These are phyloP conservation scores for Boleophthalmus pectinirostris DNA, from an alignment of 2,113 vertebrate genomes.

Conservation along the genomic window DNA sequence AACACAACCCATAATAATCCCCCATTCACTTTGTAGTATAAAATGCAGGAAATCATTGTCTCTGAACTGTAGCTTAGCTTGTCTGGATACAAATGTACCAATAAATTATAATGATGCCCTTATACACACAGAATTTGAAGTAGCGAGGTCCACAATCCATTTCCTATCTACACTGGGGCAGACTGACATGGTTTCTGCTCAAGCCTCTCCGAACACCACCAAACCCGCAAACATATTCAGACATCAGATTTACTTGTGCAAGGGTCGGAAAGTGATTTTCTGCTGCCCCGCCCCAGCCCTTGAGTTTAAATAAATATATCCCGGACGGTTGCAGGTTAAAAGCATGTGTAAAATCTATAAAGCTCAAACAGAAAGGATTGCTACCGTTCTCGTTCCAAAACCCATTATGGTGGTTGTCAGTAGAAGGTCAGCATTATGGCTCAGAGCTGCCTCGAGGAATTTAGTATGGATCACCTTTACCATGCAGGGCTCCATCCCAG, in stretches of 20 bases:
- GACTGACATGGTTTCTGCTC: neutral
- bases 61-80: neutral
- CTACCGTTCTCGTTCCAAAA: slow-evolving; percentile 58
- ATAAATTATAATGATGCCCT: neutral
- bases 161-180: neutral
- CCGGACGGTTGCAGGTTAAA: slow-evolving; percentile 9
- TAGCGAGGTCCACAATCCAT: neutral
- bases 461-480: slow-evolving; percentile 70
- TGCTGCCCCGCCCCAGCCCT: neutral
- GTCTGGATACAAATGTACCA: neutral
- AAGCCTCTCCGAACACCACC: neutral
- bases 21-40: neutral
- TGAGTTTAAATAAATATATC: slow-evolving; percentile 8
- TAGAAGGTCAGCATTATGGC: slow-evolving; percentile 69
- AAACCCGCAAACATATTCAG: neutral
- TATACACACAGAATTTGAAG: neutral
- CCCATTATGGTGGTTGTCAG: slow-evolving; percentile 74
- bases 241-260: neutral
- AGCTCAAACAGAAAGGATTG: slow-evolving; percentile 50
- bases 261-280: neutral
- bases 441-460: slow-evolving; percentile 66
- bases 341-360: slow-evolving; percentile 16
- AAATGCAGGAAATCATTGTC: neutral
- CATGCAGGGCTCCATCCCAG: slow-evolving; percentile 67
- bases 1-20: neutral